These are phyloP conservation scores for Emydoidea blandingii DNA, from an alignment of 2,797 vertebrate species.

Conservation along the genomic window DNA sequence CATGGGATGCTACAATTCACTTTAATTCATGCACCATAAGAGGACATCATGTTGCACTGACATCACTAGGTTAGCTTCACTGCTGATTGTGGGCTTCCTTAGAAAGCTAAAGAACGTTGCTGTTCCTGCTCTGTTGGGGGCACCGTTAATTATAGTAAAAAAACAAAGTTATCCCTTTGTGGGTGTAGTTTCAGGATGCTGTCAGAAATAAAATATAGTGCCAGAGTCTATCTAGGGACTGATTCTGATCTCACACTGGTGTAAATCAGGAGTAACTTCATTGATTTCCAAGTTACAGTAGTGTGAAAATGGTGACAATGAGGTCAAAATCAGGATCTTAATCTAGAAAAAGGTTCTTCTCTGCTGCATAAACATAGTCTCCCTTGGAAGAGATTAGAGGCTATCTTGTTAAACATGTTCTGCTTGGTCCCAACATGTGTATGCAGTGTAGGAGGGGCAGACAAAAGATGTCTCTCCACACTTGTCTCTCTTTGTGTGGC, in stretches of 20 bases:
- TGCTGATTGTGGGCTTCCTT: neutral
- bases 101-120: neutral
- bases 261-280: slow-evolving; percentile 13
- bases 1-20: neutral
- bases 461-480: neutral
- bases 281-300: neutral
- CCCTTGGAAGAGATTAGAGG: neutral
- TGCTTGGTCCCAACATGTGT: neutral
- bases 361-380: neutral
- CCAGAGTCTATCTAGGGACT: neutral
- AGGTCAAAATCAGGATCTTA: neutral
- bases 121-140: neutral
- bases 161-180: neutral
- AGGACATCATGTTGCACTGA: neutral
- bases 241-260: neutral
- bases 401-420: neutral
- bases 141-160: neutral
- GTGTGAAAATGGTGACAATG: neutral
- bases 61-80: neutral
- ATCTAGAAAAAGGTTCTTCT: neutral
- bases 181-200: neutral
- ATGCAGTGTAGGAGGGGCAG: neutral
- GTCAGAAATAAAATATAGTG: neutral
- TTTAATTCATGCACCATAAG: neutral
- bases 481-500: neutral